Conservation (phyloP, 1,140 invertebrate species). For the Formica exsecta region DNA sequence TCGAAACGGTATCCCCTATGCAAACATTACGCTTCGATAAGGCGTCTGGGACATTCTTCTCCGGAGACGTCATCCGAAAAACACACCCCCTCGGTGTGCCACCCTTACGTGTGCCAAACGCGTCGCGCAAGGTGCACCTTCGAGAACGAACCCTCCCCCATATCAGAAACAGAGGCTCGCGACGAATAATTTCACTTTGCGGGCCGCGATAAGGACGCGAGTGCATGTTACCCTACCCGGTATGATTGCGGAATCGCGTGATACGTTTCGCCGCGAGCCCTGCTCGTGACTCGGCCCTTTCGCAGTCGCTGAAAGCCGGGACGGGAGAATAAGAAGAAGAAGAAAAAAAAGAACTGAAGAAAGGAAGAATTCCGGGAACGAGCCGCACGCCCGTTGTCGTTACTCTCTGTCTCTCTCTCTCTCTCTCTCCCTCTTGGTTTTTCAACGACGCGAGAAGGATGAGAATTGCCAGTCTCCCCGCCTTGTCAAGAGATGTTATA, state of each 20-base stretch:
- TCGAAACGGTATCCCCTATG: neutral
- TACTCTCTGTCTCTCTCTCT: neutral
- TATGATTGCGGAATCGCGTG: conserved; percentile 86
- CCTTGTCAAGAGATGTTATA: neutral
- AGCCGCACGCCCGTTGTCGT: conserved; percentile 10
- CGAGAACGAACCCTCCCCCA: conserved; percentile 46
- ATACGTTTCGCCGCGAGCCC: conserved; percentile 58
- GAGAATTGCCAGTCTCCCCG: neutral
- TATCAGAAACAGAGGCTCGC: conserved; percentile 79
- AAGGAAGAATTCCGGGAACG: conserved; percentile 52
- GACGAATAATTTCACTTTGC: conserved; percentile 86
- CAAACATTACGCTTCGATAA: conserved; percentile 11
- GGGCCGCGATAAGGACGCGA: conserved; percentile 81
- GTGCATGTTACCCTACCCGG: conserved; percentile 82
- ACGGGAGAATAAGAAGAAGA: conserved; percentile 6
- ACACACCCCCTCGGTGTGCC: neutral
- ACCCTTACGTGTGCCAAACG: conserved; percentile 44
- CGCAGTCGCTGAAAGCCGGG: conserved; percentile 66
- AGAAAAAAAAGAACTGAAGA: conserved; percentile 39
- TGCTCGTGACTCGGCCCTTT: conserved; percentile 67
- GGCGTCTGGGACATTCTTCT: neutral
- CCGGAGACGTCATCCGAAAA: conserved; percentile 19
- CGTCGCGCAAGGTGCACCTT: conserved; percentile 45
- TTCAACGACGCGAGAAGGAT: neutral
- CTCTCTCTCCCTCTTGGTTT: neutral